A percentile compares a stretch with the other conserved stretches of the same genome.
These are phyloP conservation scores for Mystacornis crossleyi DNA, from an alignment of 2,113 vertebrate species.

Conservation along the genomic window DNA sequence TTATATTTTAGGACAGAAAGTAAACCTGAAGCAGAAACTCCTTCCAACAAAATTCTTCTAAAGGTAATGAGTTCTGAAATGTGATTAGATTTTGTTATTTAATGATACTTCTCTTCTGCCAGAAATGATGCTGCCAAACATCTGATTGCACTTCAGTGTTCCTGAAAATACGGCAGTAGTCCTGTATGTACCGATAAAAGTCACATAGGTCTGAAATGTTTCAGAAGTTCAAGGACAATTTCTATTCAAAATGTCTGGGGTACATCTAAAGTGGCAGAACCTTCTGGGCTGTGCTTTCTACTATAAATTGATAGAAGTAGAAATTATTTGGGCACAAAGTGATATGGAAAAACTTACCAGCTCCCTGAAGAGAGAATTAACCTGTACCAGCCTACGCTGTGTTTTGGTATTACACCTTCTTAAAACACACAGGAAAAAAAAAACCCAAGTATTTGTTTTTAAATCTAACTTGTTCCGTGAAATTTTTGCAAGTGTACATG, in stretches of 20 bases:
- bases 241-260: background rate
- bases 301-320: background rate
- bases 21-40: background rate
- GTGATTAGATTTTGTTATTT: background rate
- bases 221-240: background rate
- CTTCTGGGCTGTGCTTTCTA: background rate
- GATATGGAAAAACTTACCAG: background rate
- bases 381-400: background rate
- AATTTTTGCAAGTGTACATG: background rate
- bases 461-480: background rate
- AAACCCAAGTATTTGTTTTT: background rate
- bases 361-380: background rate
- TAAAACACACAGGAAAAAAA: background rate
- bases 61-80: background rate
- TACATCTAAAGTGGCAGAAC: background rate
- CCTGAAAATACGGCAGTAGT: background rate
- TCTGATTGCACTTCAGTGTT: background rate
- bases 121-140: background rate
- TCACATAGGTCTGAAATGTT: background rate
- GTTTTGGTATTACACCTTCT: background rate
- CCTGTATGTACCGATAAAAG: background rate
- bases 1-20: background rate
- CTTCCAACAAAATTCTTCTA: background rate
- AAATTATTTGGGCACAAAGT: background rate
- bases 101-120: background rate